A percentile compares a stretch with the other conserved stretches of the same genome.
These are phyloP conservation scores for Montipora efflorescens DNA, from an alignment of 64 coral and sea anemone genomes.

Conservation along the genomic window DNA sequence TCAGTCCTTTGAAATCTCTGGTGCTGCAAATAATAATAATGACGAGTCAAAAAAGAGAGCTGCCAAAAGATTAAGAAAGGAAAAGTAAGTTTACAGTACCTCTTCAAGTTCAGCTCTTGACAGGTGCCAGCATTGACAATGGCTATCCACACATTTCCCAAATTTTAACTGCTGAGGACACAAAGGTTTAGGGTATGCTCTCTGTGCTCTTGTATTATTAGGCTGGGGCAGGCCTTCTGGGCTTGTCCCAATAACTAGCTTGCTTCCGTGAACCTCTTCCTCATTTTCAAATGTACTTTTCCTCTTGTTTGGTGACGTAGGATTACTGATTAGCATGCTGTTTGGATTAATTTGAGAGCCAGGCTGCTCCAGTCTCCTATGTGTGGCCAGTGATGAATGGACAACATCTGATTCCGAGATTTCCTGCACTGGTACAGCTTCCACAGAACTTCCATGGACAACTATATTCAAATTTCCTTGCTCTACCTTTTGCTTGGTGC, in stretches of 20 bases:
- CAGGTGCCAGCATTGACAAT: conserved; percentile 32
- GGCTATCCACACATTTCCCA: neutral
- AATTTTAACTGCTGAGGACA: conserved; percentile 35
- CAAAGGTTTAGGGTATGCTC: neutral
- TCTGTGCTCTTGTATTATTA: neutral
- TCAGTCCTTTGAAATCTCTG: neutral
- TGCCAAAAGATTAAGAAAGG: neutral
- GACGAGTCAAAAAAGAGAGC: too few species aligned
- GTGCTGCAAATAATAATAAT: neutral
- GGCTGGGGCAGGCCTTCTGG: conserved; percentile 26
- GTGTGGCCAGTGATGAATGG: too few species aligned
- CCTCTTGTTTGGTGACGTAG: neutral
- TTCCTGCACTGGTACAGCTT: neutral
- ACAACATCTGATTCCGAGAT: neutral
- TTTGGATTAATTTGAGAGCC: neutral
- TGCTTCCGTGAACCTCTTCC: neutral
- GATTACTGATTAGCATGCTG: neutral
- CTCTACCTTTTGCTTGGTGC: neutral
- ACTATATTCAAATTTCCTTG: neutral
- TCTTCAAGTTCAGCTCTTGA: conserved; percentile 21
- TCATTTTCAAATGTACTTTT: conserved; percentile 1
- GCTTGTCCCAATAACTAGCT: conserved; percentile 14
- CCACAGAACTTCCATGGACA: neutral
- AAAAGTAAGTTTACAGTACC: conserved; percentile 1
- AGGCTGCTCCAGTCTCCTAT: too few species aligned